Evolutionary conservation across 2,113 vertebrate species (phyloP), one percentile per base, ranked within the genome.

Genomic region (Pandion haliaetus): DNA sequence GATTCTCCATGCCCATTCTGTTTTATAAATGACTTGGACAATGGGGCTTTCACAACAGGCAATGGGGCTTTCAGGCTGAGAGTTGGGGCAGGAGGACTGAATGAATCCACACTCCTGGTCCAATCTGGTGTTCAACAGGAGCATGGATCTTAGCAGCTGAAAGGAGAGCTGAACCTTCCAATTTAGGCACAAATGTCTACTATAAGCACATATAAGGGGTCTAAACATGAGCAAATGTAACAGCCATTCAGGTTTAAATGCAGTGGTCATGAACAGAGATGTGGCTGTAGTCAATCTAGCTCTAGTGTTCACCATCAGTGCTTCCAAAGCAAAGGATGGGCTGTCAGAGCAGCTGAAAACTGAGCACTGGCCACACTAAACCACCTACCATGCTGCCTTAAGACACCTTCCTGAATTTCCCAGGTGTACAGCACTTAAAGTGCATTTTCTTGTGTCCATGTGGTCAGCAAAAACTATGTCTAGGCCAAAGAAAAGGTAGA

Each of bases 1-100:
- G 93, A 97, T 96, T 97, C 94, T 97, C 95, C 96, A 97, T 95
- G 97, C 82, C 91, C 87, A 73, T 93, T 96, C 94, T 90, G 21
- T 58, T 73, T 95, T 88, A 70, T 94, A 95, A 97, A 96, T 88
- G 9, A 80, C 45, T 73, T 69, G 67, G 74, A 97, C 91, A 96
- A 96, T 97, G 62, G 92, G 50, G 58, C 86, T 97, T 97, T 94
- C 91, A 95, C 38, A 91, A 44, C 67, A 86, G 57, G 95, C 90
- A 96, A 86, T 61, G 70, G 44, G 28, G 63, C 45, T 96, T 96
- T 97, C 90, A 94, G 55, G 29, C 59, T 73, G 77, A 90, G 78
- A 93, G 76, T 85, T 40, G 77, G 61, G 61, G 47, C 19, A 93
- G n/a, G 50, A 88, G 50, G 49, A 72, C 63, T 91, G 88, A 96